These are phyloP conservation scores for Chamaetylas fuelleborni DNA, from an alignment of 2,113 vertebrate species.

Conservation along the genomic window DNA sequence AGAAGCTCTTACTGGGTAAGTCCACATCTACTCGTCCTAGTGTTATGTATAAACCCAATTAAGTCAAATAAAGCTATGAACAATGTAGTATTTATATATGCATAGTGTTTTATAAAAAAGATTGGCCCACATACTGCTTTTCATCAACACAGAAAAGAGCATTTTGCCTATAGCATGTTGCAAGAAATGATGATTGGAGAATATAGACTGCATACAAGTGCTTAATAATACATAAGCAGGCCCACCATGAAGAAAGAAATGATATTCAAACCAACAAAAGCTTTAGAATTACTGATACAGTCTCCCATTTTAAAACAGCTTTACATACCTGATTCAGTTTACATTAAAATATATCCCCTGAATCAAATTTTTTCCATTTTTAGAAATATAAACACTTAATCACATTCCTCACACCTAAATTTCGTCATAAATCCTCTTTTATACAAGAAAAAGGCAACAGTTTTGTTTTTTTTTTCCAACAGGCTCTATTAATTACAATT, in stretches of 20 bases:
- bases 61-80: constrained; percentile 99
- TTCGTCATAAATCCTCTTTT: constrained; percentile 98
- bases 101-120: constrained; percentile 98
- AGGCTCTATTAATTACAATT: constrained; percentile 93
- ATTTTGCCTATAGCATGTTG: constrained; percentile 86
- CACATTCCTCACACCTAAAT: constrained; percentile 93
- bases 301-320: constrained; percentile 88
- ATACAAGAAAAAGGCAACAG: constrained; percentile 99
- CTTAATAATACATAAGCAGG: constrained; percentile 91
- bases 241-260: constrained; percentile 83
- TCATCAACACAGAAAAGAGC: constrained; percentile 90
- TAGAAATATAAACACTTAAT: constrained; percentile 96
- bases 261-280: constrained; percentile 82
- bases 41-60: constrained; percentile 87
- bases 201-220: constrained; percentile 89
- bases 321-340: constrained; percentile 98
- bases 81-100: constrained; percentile 99
- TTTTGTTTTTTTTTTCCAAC: constrained; percentile 77
- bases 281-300: constrained; percentile 85
- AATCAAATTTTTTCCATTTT: constrained; percentile 89
- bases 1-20: constrained; percentile 85
- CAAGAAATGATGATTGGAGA: constrained; percentile 88
- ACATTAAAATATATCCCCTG: constrained; percentile 93
- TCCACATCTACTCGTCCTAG: constrained; percentile 90
- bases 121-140: constrained; percentile 95